Base-by-base conservation (phyloP, 2,113 vertebrate species). In the Pseudonaja textilis region DNA sequence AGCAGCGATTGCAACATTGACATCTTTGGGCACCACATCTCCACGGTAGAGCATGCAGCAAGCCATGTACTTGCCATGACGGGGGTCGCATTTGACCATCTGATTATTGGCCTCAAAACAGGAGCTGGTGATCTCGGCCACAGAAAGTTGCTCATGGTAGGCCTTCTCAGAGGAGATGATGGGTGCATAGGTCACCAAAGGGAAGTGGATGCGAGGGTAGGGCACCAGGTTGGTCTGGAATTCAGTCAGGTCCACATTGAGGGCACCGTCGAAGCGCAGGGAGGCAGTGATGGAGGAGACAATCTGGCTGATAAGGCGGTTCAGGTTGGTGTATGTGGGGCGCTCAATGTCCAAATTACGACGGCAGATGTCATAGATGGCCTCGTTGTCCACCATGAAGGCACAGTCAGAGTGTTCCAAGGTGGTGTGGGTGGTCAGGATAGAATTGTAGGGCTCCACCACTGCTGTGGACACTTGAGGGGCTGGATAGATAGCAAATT, bases 401-500 rank as follows among this genome's bases (percentile, higher is more conserved):
- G 98, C 96, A 0, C 98, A 98, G 87, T 98, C 98, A 0, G 97
- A 98, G 7, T 98, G 98, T 92, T 98, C 98, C 93, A 98, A 95
- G 0, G 98, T 98, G 87, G 98, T 96, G 26, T 98, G 98, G 0
- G 98, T 98, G 81, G 98, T 98, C 92, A 98, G 96, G 95, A 98
- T 98, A 57, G 98, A 98, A 85, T 98, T 98, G 95, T 98, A 98
- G 50, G 98, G 98, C 5, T 98, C 98, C 0, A 98, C 98, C 47
- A 98, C 98, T 0, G 98, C 98, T 0, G 98, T 98, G 91, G 98
- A 98, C 59, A 98, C 97, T 95, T 98, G 98, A 9, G 98, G 98
- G 5, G 98, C 98, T 0, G 99, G 99, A 93, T 99, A 99, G 96
- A 99, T 98, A 92, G 98, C 98, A 95, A 98, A 98, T 96, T 98